Evolutionary conservation across 2,113 vertebrate species (phyloP).

Genomic region (Puntigrus tetrazona): DNA sequence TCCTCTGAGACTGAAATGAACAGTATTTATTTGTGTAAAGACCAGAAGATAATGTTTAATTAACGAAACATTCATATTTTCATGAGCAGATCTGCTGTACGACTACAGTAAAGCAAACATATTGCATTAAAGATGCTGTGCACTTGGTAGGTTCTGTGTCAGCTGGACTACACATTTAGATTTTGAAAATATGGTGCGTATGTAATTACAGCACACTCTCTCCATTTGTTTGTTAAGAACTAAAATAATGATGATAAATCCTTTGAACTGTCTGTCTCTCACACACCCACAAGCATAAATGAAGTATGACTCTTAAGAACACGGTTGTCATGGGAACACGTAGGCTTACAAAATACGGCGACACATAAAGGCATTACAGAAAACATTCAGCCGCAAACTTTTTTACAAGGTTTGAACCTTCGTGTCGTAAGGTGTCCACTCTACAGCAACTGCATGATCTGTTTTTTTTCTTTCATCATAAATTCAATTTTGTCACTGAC

Average conservation of each 20-base stretch:
- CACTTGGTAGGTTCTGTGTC: neutral
- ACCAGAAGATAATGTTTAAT: neutral
- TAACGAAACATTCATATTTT: neutral
- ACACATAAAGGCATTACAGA: constrained; percentile 32
- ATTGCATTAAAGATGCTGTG: neutral
- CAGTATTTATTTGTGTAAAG: neutral
- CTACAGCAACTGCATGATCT: neutral
- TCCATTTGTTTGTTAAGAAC: constrained; percentile 20
- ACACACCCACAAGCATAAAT: constrained; percentile 42
- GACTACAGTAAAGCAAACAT: constrained; percentile 5
- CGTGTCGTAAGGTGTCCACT: neutral
- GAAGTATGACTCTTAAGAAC: constrained; percentile 48
- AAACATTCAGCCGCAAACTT: constrained; percentile 34
- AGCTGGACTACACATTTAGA: neutral
- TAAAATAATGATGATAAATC: constrained; percentile 40
- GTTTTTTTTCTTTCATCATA: neutral
- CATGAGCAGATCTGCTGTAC: neutral
- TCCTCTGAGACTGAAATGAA: neutral
- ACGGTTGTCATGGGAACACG: constrained; percentile 55
- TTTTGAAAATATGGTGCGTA: constrained; percentile 1
- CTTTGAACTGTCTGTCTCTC: constrained; percentile 43
- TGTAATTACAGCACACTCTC: constrained; percentile 23
- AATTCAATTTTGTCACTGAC: constrained; percentile 55
- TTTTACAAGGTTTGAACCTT: neutral
- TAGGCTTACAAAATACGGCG: constrained; percentile 28